Conservation (phyloP, 2,888 invertebrate genomes). For the Amiota minor region DNA sequence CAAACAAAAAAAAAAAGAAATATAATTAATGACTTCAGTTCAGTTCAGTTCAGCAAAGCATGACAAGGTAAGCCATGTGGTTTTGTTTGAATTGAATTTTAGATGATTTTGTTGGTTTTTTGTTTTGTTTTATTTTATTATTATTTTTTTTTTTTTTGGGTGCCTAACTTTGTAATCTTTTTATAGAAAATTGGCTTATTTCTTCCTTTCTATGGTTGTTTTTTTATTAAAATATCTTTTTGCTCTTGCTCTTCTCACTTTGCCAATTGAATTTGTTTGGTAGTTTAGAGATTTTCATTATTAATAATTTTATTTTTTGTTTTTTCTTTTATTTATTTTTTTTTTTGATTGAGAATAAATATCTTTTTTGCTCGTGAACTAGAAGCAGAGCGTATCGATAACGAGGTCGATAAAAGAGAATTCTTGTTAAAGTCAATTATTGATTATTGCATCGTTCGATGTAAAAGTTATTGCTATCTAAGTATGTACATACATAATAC, state of each 20-base stretch:
- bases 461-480: background rate
- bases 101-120: background rate
- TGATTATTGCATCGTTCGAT: background rate
- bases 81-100: background rate
- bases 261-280: background rate
- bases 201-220: conserved; percentile 1
- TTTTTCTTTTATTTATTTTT: conserved; percentile 9
- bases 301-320: conserved; percentile 7
- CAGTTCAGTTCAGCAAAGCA: background rate
- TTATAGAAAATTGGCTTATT: background rate
- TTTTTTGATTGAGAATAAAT: conserved; percentile 4
- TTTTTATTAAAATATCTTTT: conserved; percentile 1
- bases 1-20: background rate
- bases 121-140: background rate
- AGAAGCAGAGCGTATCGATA: conserved; percentile 59
- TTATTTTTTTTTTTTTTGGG: conserved; percentile 6
- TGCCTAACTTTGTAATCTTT: background rate
- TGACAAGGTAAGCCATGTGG: background rate
- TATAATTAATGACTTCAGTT: conserved; percentile 4
- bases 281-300: conserved; percentile 3
- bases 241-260: background rate
- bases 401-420: conserved; percentile 57
- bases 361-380: conserved; percentile 28
- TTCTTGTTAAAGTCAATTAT: conserved; percentile 34
- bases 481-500: too few species aligned